A percentile compares a stretch with the other conserved stretches of the same genome.
phyloP scores from a whole-genome alignment of 2,888 invertebrate genomes.

The Ypsolopha scabrella region DNA sequence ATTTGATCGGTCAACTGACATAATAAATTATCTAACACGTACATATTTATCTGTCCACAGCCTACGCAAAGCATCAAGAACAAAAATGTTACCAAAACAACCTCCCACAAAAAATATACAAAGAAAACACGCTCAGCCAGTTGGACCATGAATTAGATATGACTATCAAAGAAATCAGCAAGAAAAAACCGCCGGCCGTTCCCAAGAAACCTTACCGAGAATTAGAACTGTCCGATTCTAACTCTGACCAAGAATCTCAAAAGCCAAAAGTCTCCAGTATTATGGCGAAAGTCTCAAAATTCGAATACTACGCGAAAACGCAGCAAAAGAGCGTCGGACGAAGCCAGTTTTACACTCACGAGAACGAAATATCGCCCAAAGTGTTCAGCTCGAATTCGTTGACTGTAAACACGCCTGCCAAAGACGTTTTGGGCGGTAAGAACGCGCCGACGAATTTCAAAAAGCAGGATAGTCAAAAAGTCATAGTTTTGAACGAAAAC shows the following conservation, averaged over 20 bases:
- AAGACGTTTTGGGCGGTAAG: slow-evolving; percentile 82
- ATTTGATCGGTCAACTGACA: no score
- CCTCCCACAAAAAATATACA: slow-evolving; percentile 39
- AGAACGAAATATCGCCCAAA: slow-evolving; percentile 75
- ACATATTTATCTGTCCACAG: neutral
- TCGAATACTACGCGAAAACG: slow-evolving; percentile 80
- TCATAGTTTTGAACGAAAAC: slow-evolving; percentile 45
- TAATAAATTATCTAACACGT: no score
- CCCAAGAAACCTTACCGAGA: slow-evolving; percentile 72
- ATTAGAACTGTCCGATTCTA: slow-evolving; percentile 55
- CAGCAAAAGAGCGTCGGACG: slow-evolving; percentile 66
- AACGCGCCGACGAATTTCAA: slow-evolving; percentile 71
- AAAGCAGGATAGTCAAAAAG: slow-evolving; percentile 69
- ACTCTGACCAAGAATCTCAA: slow-evolving; percentile 53
- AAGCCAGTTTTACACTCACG: slow-evolving; percentile 56
- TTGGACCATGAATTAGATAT: slow-evolving; percentile 57
- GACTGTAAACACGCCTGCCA: slow-evolving; percentile 85
- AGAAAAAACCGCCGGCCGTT: slow-evolving; percentile 74
- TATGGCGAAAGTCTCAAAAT: slow-evolving; percentile 83
- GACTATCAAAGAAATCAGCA: slow-evolving; percentile 59
- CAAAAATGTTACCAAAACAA: slow-evolving; percentile 41
- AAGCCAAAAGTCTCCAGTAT: slow-evolving; percentile 64
- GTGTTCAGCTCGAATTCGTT: slow-evolving; percentile 83
- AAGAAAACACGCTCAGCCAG: slow-evolving; percentile 43
- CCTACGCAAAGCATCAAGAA: slow-evolving; percentile 12